A percentile compares a stretch with the other conserved stretches of the same genome.
These are phyloP conservation scores for Plectropomus leopardus DNA, from an alignment of 2,113 vertebrate genomes.

Conservation along the genomic window DNA sequence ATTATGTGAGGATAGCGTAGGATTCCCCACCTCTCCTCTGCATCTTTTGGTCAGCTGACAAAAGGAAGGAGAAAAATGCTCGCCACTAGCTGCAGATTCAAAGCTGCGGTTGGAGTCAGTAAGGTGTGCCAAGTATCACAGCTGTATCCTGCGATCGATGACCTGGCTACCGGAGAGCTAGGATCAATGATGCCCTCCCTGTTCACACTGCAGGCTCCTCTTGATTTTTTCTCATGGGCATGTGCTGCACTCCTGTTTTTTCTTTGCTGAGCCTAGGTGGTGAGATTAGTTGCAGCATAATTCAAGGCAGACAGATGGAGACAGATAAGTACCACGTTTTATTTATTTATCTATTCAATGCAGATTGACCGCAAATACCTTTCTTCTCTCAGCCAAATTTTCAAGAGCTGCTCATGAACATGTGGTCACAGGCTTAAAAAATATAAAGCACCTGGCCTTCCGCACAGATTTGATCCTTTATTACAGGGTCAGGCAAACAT, in stretches of 20 bases:
- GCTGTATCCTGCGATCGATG: slow-evolving; percentile 68
- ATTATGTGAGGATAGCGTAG: slow-evolving; percentile 51
- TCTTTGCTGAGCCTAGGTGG: slow-evolving; percentile 20
- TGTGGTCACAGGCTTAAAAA: slow-evolving; percentile 54
- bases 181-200: slow-evolving; percentile 68
- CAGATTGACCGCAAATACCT: slow-evolving; percentile 60
- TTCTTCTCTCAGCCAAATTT: slow-evolving; percentile 38
- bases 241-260: slow-evolving; percentile 28
- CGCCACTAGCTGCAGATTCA: slow-evolving; percentile 50
- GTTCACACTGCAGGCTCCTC: slow-evolving; percentile 57
- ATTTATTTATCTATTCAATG: slow-evolving; percentile 58
- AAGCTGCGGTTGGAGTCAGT: slow-evolving; percentile 63
- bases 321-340: slow-evolving; percentile 59
- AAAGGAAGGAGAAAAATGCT: slow-evolving; percentile 12
- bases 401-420: slow-evolving; percentile 33
- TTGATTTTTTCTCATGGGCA: slow-evolving; percentile 34
- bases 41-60: slow-evolving; percentile 34
- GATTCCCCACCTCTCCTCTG: slow-evolving; percentile 5
- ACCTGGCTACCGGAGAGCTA: slow-evolving; percentile 54
- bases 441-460: slow-evolving; percentile 27
- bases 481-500: slow-evolving; percentile 56
- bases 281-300: slow-evolving; percentile 55
- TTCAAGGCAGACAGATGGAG: slow-evolving; percentile 69
- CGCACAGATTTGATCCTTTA: slow-evolving; percentile 57
- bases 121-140: slow-evolving; percentile 71